Percentiles rank a stretch among this genome's conserved stretches.
These are phyloP conservation scores for Dromiciops gliroides DNA, from an alignment of 2,113 vertebrate species.

Conservation along the genomic window DNA sequence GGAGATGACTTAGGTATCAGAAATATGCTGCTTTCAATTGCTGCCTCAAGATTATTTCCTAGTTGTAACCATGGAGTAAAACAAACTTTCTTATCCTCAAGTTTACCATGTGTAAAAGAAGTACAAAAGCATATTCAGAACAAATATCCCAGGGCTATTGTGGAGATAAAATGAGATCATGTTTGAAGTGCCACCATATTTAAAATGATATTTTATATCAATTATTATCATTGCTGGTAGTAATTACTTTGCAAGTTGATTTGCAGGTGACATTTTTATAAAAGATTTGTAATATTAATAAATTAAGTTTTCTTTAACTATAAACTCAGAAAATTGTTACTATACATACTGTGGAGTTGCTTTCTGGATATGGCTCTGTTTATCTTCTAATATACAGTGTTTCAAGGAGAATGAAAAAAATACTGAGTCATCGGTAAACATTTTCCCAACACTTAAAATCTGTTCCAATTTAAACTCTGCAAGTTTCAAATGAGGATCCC, in stretches of 20 bases:
- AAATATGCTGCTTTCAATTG: background rate
- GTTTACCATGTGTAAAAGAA: background rate
- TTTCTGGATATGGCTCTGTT: constrained; percentile 90
- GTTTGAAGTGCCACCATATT: background rate
- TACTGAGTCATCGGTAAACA: constrained; percentile 92
- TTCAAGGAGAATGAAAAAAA: constrained; percentile 90
- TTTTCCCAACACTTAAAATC: constrained; percentile 91
- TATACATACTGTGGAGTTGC: constrained; percentile 90
- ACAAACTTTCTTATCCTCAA: background rate
- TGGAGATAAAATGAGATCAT: background rate
- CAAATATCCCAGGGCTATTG: background rate
- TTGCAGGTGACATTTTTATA: background rate
- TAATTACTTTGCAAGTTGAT: background rate
- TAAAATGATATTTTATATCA: background rate
- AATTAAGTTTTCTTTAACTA: constrained; percentile 18
- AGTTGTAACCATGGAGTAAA: background rate
- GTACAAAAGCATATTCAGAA: background rate
- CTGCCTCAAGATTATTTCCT: background rate
- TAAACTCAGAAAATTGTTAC: constrained; percentile 23
- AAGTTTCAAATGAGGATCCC: constrained; percentile 89
- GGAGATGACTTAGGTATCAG: background rate
- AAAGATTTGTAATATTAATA: constrained; percentile 17
- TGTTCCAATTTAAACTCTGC: constrained; percentile 94
- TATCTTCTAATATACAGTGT: constrained; percentile 95
- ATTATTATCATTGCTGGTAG: background rate